These are phyloP conservation scores for Cettia cetti DNA, from an alignment of 2,113 vertebrate genomes.

Conservation along the genomic window DNA sequence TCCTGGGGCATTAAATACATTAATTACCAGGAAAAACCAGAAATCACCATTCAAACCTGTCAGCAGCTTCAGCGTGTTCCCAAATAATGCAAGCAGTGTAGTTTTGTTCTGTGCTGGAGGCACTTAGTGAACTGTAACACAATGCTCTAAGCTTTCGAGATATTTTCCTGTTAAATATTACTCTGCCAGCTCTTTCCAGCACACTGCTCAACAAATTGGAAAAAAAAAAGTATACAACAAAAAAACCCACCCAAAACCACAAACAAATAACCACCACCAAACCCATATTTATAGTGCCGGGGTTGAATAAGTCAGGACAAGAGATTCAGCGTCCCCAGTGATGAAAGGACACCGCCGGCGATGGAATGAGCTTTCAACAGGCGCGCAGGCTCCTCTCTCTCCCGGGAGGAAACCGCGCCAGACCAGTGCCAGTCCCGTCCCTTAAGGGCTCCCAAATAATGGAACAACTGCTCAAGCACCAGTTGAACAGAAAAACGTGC, in stretches of 20 bases:
- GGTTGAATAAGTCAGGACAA: neutral
- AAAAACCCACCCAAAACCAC: neutral
- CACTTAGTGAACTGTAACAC: neutral
- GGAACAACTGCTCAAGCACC: neutral
- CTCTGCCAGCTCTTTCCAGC: neutral
- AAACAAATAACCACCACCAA: neutral
- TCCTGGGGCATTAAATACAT: neutral
- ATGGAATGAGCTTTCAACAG: neutral
- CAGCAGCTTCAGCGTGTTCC: neutral
- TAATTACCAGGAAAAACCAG: neutral
- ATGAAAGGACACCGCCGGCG: neutral
- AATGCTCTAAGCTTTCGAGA: neutral
- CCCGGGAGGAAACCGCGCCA: neutral
- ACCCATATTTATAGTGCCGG: neutral
- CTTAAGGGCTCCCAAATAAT: neutral
- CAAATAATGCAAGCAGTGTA: neutral
- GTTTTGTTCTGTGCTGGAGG: neutral
- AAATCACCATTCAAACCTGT: neutral
- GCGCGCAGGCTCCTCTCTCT: neutral
- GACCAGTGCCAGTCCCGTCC: neutral
- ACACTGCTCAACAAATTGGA: rapidly evolving
- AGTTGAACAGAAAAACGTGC: rapidly evolving
- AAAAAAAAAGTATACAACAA: neutral
- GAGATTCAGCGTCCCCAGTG: neutral
- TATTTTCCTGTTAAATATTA: neutral